Evolutionary conservation across 2,797 vertebrate species (phyloP).

Genomic region (Mormyrus hasselquistii): DNA sequence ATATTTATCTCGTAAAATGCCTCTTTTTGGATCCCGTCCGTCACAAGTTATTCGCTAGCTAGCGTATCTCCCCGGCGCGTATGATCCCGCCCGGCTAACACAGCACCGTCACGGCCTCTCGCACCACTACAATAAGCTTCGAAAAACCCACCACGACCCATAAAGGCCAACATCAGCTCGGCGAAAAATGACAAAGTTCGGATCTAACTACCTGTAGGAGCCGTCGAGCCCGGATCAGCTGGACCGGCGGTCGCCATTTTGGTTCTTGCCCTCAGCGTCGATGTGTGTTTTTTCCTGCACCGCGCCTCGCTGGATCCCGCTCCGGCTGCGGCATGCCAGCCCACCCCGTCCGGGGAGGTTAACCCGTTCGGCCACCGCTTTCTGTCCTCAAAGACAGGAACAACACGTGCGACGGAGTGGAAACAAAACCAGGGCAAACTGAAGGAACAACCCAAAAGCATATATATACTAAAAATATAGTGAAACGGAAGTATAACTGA

Average conservation of each 20-base stretch:
- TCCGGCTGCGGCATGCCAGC: conserved; percentile 11
- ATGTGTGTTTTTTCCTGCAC: not conserved
- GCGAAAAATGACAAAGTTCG: not conserved
- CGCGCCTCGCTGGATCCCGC: not conserved
- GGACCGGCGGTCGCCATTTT: conserved; percentile 72
- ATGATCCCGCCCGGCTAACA: not conserved
- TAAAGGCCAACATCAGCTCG: not conserved
- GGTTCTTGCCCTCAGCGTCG: conserved; percentile 40
- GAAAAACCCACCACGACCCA: not conserved
- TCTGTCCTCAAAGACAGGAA: not conserved
- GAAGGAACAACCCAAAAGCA: not conserved
- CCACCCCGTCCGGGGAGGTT: conserved; percentile 8
- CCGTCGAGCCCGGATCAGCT: conserved; percentile 61
- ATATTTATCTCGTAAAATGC: not conserved
- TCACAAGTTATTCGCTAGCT: not conserved
- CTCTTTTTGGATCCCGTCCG: too few relatives aligned
- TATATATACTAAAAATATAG: not conserved
- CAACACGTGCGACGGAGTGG: not conserved
- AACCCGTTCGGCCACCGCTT: not conserved
- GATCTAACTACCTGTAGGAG: conserved; percentile 59
- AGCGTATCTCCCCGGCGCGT: not conserved
- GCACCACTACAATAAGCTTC: not conserved
- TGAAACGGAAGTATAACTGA: not conserved
- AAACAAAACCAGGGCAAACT: not conserved
- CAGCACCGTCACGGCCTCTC: not conserved